A percentile compares a stretch with the other conserved stretches of the same genome.
Evolutionary conservation across 1,140 invertebrate genomes (phyloP).

Genomic region (Sitobion miscanthi): DNA sequence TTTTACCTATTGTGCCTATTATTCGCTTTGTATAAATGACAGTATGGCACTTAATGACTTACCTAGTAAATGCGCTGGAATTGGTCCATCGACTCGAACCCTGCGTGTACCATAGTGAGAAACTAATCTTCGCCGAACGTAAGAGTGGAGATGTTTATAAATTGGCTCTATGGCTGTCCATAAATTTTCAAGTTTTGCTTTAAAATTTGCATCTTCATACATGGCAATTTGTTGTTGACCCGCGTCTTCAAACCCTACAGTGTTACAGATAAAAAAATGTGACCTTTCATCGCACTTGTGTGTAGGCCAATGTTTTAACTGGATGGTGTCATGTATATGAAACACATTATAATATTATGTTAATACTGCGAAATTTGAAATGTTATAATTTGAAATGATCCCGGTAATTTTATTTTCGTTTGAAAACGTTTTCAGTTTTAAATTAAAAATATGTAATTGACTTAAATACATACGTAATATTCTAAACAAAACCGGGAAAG

Average conservation of each 20-base stretch:
- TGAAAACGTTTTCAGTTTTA: too few species aligned
- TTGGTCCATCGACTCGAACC: slow-evolving; percentile 73
- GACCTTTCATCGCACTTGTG: background rate
- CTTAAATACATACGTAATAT: too few species aligned
- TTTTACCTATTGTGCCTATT: too few species aligned
- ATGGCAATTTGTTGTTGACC: slow-evolving; percentile 76
- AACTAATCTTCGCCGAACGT: slow-evolving; percentile 76
- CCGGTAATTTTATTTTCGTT: background rate
- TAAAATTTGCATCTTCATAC: slow-evolving; percentile 75
- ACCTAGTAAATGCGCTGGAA: slow-evolving; percentile 79
- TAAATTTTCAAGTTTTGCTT: slow-evolving; percentile 73
- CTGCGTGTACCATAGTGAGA: slow-evolving; percentile 71
- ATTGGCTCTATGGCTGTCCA: slow-evolving; percentile 78
- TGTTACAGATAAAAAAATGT: background rate
- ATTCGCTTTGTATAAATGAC: background rate
- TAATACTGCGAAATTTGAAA: background rate
- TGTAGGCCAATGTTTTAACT: background rate
- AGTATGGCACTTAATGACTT: background rate
- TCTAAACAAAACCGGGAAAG: too few species aligned
- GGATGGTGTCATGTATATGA: background rate
- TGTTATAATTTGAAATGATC: background rate
- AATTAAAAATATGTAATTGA: too few species aligned
- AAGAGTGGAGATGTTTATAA: slow-evolving; percentile 86
- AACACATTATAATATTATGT: background rate
- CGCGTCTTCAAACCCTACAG: slow-evolving; percentile 74